A percentile compares a stretch with the other conserved stretches of the same genome.
Conservation (phyloP, 2,888 invertebrate genomes). For the Trichopoda pennipes region DNA sequence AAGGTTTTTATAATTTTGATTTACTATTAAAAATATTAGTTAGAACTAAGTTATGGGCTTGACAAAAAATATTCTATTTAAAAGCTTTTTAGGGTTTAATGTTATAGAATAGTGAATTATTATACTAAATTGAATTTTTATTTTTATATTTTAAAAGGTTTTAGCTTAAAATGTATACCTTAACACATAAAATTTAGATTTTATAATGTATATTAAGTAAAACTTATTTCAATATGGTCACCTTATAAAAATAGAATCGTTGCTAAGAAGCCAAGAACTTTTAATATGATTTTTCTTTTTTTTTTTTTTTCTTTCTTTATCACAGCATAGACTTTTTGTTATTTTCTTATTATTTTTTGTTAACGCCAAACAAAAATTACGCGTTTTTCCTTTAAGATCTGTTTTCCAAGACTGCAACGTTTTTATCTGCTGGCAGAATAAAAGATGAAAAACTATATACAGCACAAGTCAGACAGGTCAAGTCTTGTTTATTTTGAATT, state of each 20-base stretch:
- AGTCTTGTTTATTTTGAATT: constrained; percentile 58
- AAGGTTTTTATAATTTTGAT: not conserved
- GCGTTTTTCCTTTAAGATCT: constrained; percentile 39
- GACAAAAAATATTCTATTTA: not conserved
- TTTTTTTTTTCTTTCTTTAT: constrained; percentile 7
- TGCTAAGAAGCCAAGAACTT: constrained; percentile 58
- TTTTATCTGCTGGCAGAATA: constrained; percentile 24
- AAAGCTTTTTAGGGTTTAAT: too few relatives aligned
- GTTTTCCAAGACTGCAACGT: constrained; percentile 30
- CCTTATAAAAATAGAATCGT: constrained; percentile 18
- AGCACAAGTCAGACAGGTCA: constrained; percentile 66
- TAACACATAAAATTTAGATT: too few relatives aligned
- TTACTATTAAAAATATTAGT: not conserved
- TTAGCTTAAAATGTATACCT: too few relatives aligned
- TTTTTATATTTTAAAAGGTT: too few relatives aligned
- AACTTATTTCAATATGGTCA: constrained; percentile 12
- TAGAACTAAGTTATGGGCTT: not conserved
- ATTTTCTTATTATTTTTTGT: not conserved
- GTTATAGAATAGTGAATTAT: too few relatives aligned
- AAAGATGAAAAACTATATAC: constrained; percentile 9
- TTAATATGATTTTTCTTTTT: constrained; percentile 46
- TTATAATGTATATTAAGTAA: too few relatives aligned
- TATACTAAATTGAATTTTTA: too few relatives aligned
- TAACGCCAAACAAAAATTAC: constrained; percentile 48
- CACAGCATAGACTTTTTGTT: not conserved